Evolutionary conservation across 2,797 vertebrate species (phyloP).

Genomic region (Champsocephalus esox): DNA sequence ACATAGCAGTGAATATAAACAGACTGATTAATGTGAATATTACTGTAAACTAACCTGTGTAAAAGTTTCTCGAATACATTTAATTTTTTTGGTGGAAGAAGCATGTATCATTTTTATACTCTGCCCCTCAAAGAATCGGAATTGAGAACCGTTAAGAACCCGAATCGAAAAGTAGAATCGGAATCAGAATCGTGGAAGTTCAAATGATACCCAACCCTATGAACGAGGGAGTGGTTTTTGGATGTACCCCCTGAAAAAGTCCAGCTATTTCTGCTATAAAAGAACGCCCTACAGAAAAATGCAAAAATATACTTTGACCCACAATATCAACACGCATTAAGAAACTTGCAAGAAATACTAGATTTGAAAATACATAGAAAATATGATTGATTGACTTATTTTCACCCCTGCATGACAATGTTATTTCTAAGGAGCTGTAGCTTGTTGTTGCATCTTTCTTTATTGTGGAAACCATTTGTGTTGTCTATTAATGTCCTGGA

Average conservation of each 20-base stretch:
- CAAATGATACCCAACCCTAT: neutral
- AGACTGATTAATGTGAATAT: no score
- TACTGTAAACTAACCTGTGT: no score
- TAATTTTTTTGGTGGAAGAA: no score
- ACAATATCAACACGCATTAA: neutral
- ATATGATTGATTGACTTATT: constrained; percentile 16
- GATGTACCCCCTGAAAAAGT: constrained; percentile 6
- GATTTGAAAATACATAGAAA: neutral
- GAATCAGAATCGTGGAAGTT: no score
- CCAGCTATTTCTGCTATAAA: neutral
- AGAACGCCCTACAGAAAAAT: constrained; percentile 2
- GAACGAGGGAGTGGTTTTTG: neutral
- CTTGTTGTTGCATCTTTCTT: constrained; percentile 20
- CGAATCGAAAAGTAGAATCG: no score
- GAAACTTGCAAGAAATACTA: neutral
- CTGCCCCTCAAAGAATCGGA: no score
- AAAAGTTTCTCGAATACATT: no score
- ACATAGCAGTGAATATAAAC: no score
- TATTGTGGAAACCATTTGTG: constrained; percentile 25
- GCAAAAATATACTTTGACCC: neutral
- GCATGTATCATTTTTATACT: no score
- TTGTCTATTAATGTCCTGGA: constrained; percentile 37
- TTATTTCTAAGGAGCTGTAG: constrained; percentile 18
- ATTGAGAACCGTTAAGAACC: no score
- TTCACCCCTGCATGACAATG: neutral